Conservation (phyloP, 1,140 invertebrate genomes). For the Ceratoteleas bidentatus region DNA sequence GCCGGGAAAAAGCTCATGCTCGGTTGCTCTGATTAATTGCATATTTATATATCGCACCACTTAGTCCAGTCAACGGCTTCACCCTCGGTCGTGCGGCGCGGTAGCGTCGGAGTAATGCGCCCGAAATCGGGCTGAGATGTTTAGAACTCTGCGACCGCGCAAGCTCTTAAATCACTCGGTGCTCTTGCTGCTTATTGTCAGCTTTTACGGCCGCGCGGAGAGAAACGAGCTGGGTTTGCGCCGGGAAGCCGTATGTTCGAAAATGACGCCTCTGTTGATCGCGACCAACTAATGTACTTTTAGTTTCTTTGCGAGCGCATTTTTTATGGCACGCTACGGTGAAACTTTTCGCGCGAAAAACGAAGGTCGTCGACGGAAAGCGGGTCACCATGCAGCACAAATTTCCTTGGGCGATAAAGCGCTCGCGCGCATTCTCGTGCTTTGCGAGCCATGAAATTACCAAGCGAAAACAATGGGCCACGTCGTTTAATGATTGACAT, state of each 20-base stretch:
- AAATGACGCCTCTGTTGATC: constrained; percentile 38
- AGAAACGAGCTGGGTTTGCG: constrained; percentile 11
- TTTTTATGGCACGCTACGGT: constrained; percentile 25
- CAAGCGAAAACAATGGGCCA: constrained; percentile 55
- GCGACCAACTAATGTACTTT: constrained; percentile 35
- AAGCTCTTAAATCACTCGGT: constrained; percentile 48
- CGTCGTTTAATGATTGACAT: constrained; percentile 40
- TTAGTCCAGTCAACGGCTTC: constrained; percentile 69
- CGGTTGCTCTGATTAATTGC: constrained; percentile 74
- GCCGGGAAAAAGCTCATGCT: constrained; percentile 11
- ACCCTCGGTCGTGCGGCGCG: constrained; percentile 48
- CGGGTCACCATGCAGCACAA: constrained; percentile 57
- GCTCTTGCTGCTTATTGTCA: constrained; percentile 18
- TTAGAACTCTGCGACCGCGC: constrained; percentile 69
- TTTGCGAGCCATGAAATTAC: constrained; percentile 66
- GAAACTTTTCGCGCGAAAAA: constrained; percentile 35
- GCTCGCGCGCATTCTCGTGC: constrained; percentile 15
- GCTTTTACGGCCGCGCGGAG: constrained; percentile 14
- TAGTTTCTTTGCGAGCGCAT: constrained; percentile 36
- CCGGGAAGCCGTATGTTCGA: constrained; percentile 18
- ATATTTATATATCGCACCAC: constrained; percentile 78
- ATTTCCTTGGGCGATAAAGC: constrained; percentile 65
- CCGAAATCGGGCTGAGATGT: constrained; percentile 76
- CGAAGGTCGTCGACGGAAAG: constrained; percentile 52
- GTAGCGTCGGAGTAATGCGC: constrained; percentile 77